Percentiles rank a stretch among this genome's conserved stretches.
phyloP scores from a whole-genome alignment of 2,888 invertebrate genomes.

The Papilio gigon region DNA sequence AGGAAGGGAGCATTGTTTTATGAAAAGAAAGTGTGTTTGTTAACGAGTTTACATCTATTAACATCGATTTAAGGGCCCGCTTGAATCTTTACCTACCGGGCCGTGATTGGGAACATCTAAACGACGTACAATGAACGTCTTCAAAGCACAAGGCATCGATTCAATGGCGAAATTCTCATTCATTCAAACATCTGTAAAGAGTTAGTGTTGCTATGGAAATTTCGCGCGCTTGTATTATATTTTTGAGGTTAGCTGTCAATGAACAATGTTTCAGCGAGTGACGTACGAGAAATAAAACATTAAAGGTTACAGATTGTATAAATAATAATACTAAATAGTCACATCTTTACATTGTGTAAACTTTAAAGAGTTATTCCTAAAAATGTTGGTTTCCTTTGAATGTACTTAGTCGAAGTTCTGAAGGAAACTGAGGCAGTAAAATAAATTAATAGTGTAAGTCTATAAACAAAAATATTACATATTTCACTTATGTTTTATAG shows the following conservation, averaged over 20 bases:
- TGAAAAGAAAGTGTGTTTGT: conserved; percentile 14
- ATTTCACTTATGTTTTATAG: neutral
- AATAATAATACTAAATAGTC: too few species aligned
- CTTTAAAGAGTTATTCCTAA: too few species aligned
- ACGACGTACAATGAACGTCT: conserved; percentile 39
- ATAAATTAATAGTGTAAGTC: too few species aligned
- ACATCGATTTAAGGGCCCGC: conserved; percentile 1
- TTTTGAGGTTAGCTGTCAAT: conserved; percentile 39
- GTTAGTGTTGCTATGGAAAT: neutral
- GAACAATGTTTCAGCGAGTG: conserved; percentile 43
- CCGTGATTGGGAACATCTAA: conserved; percentile 37
- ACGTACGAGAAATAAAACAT: too few species aligned
- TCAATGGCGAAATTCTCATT: conserved; percentile 46
- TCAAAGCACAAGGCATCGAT: conserved; percentile 47
- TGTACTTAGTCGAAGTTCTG: too few species aligned
- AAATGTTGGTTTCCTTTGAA: too few species aligned
- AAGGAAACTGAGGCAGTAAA: too few species aligned
- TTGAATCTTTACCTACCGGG: conserved; percentile 26
- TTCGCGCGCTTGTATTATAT: neutral
- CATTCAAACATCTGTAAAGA: neutral
- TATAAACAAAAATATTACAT: neutral
- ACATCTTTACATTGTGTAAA: too few species aligned
- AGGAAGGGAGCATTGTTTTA: conserved; percentile 1
- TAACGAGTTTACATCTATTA: neutral
- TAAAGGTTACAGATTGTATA: too few species aligned